These are phyloP conservation scores for Chorisops tibialis DNA, from an alignment of 2,888 invertebrate genomes.

Conservation along the genomic window DNA sequence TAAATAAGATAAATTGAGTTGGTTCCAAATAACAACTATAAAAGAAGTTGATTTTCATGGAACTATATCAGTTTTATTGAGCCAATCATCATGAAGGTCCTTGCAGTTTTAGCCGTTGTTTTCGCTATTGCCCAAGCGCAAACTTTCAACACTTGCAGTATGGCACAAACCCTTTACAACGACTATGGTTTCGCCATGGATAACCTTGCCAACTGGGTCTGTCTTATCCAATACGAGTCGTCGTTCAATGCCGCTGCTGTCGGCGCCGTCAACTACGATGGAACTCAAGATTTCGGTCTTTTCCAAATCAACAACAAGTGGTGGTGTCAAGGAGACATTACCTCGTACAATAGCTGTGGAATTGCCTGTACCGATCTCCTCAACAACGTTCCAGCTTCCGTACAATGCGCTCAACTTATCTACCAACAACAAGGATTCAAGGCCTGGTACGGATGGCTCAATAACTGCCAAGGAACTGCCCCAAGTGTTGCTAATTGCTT, in stretches of 20 bases:
- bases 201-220: slow-evolving; percentile 52
- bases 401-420: slow-evolving; percentile 44
- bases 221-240: slow-evolving; percentile 56
- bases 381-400: slow-evolving; percentile 45
- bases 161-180: slow-evolving; percentile 7
- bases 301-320: slow-evolving; percentile 51
- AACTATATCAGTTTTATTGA: too few relatives aligned
- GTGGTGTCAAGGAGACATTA: slow-evolving; percentile 46
- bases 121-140: not conserved
- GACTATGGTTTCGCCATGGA: slow-evolving; percentile 27
- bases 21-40: too few relatives aligned
- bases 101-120: not conserved
- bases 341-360: slow-evolving; percentile 45
- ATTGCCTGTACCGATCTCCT: slow-evolving; percentile 43
- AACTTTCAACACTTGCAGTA: not conserved
- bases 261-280: slow-evolving; percentile 54
- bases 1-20: too few relatives aligned
- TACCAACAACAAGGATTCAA: slow-evolving; percentile 46
- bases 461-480: slow-evolving; percentile 38
- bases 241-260: slow-evolving; percentile 52
- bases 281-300: slow-evolving; percentile 51
- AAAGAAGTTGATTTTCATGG: too few relatives aligned
- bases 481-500: slow-evolving; percentile 6
- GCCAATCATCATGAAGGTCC: not conserved
- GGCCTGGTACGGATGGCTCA: slow-evolving; percentile 49